Base-by-base conservation (phyloP, 2,888 invertebrate genomes). In the Acleris emargana region DNA sequence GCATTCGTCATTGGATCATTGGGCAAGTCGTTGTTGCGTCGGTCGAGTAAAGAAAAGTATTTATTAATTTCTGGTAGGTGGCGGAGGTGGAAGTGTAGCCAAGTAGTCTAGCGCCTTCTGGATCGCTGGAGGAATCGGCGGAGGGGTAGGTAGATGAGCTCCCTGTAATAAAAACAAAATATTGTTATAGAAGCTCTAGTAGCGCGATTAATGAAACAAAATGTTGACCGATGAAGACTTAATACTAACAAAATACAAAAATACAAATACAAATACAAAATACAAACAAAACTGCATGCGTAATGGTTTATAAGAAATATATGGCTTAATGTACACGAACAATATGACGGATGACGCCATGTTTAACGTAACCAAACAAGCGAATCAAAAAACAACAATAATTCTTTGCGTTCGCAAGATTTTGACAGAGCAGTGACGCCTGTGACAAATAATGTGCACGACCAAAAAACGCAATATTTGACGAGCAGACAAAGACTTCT, bases 51-150 rank as follows among this genome's bases (percentile, higher is more conserved):
- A n/a, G 18, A 42, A 32, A 32, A 32, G 32, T 5, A 17, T 59
- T 13, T 17, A n/a, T 58, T 51, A 71, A 61, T 64, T 68, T 22
- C 69, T 67, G 42, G 64, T 32, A 51, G 79, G 79, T 69, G 93
- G 89, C 20, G 80, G 70, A 67, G 94, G 94, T 47, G 95, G 95
- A 67, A 95, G 90, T 3, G 95, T 94, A 16, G 95, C 94, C 69
- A 95, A 91, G 85, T 94, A 96, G 76, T 96, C 96, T 49, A 96
- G 87, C 38, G 96, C 95, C 83, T 94, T 95, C 80, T 95, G 95
- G 73, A 96, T 96, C 82, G 94, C 95, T 79, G 95, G 95, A 64
- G 96, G 96, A 68, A 94, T 94, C 70, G 96, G 96, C n/a, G 96
- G 96, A 13, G 96, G 94, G 13, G 96, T 96, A 6, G 96, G 96